Evolutionary conservation across 2,797 vertebrate genomes (phyloP).

Genomic region (Anguilla pacifica): DNA sequence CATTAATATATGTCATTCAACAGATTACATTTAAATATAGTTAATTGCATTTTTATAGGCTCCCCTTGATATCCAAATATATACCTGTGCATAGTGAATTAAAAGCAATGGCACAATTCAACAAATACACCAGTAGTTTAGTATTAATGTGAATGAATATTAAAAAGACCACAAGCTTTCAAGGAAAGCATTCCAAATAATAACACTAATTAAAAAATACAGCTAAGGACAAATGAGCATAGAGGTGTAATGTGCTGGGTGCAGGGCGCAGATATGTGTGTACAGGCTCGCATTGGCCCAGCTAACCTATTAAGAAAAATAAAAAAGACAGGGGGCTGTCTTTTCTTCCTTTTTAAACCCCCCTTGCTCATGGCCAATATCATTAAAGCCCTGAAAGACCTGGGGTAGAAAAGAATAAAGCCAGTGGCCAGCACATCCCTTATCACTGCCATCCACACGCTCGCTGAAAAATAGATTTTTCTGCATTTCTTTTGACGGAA

Average conservation of each 20-base stretch:
- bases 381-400: conserved; percentile 3
- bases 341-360: neutral
- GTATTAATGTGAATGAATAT: conserved; percentile 13
- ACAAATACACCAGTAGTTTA: neutral
- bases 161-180: neutral
- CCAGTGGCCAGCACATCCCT: neutral
- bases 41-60: neutral
- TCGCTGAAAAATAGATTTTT: conserved; percentile 13
- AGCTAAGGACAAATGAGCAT: neutral
- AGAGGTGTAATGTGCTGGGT: conserved; percentile 22
- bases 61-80: neutral
- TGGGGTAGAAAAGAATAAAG: conserved; percentile 6
- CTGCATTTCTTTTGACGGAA: neutral
- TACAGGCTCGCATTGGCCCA: neutral
- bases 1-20: neutral
- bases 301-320: conserved; percentile 19
- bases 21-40: neutral
- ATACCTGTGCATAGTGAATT: neutral
- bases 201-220: neutral
- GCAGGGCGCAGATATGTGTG: conserved; percentile 1
- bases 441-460: neutral
- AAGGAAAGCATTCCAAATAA: conserved; percentile 18
- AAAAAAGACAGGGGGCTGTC: conserved; percentile 15
- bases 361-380: conserved; percentile 16
- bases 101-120: neutral